Percentiles rank a stretch among this genome's conserved stretches.
Conservation (phyloP, 1,140 invertebrate genomes). For the Nautilus pompilius region DNA sequence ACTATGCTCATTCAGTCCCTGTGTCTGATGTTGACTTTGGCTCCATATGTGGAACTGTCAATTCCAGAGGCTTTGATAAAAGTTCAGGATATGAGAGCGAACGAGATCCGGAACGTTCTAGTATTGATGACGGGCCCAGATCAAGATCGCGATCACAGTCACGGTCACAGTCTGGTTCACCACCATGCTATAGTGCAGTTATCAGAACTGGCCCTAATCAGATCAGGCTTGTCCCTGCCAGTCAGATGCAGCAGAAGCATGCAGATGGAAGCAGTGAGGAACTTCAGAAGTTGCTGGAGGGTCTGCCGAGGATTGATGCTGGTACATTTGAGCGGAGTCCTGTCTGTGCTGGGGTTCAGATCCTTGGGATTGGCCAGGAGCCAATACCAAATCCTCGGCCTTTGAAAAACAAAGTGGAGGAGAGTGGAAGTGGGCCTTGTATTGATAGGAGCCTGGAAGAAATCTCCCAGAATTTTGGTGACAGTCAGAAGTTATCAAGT, state of each 20-base stretch:
- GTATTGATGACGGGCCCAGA: conserved; percentile 35
- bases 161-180: conserved; percentile 35
- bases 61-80: conserved; percentile 40
- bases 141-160: conserved; percentile 28
- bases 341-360: conserved; percentile 4
- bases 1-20: background rate
- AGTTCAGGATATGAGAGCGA: conserved; percentile 51
- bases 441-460: conserved; percentile 47
- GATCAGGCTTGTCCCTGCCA: conserved; percentile 45
- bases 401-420: conserved; percentile 15
- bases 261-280: conserved; percentile 25
- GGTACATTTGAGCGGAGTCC: conserved; percentile 40
- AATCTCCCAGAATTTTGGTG: conserved; percentile 24
- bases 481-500: background rate
- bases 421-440: conserved; percentile 33
- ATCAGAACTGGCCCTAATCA: conserved; percentile 47
- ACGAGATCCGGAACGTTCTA: conserved; percentile 41
- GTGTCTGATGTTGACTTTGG: conserved; percentile 15
- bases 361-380: background rate
- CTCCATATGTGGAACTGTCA: conserved; percentile 36
- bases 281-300: conserved; percentile 39
- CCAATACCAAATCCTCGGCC: conserved; percentile 16
- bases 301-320: conserved; percentile 40
- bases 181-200: conserved; percentile 44
- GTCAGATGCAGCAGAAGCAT: conserved; percentile 18